These are phyloP conservation scores for Drepana arcuata DNA, from an alignment of 1,140 invertebrate species.

Conservation along the genomic window DNA sequence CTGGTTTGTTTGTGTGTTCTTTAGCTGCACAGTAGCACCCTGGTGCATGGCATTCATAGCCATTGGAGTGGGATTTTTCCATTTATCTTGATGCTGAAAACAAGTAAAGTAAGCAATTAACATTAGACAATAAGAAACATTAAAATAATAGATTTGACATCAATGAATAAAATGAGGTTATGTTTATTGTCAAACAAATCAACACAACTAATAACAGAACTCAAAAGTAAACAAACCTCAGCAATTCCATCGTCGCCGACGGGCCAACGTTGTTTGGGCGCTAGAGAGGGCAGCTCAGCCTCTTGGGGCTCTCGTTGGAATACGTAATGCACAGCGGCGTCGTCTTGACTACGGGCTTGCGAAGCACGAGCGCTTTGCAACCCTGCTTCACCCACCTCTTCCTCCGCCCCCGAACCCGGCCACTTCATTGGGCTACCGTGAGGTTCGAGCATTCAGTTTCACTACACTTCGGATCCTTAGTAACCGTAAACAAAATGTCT, in stretches of 20 bases:
- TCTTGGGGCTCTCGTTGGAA: conserved; percentile 87
- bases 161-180: conserved; percentile 46
- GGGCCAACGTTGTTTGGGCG: conserved; percentile 83
- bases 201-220: not conserved
- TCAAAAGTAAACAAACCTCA: conserved; percentile 69
- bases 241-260: conserved; percentile 85
- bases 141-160: too few relatives aligned
- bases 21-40: conserved; percentile 47
- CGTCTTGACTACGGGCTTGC: conserved; percentile 80
- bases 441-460: conserved; percentile 71
- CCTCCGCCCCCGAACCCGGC: conserved; percentile 66
- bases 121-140: too few relatives aligned
- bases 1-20: conserved; percentile 73
- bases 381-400: conserved; percentile 63
- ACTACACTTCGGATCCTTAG: conserved; percentile 38
- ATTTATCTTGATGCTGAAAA: conserved; percentile 81
- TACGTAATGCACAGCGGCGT: conserved; percentile 89
- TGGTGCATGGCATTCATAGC: conserved; percentile 62
- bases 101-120: conserved; percentile 13
- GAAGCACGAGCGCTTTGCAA: conserved; percentile 53
- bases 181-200: conserved; percentile 12
- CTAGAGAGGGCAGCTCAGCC: conserved; percentile 79
- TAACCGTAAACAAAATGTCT: conserved; percentile 43
- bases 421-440: conserved; percentile 73
- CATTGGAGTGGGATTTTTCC: conserved; percentile 74